Percentiles rank a stretch among this genome's conserved stretches.
phyloP scores from a whole-genome alignment of 1,140 invertebrate species.

The Heliothis subflexa region DNA sequence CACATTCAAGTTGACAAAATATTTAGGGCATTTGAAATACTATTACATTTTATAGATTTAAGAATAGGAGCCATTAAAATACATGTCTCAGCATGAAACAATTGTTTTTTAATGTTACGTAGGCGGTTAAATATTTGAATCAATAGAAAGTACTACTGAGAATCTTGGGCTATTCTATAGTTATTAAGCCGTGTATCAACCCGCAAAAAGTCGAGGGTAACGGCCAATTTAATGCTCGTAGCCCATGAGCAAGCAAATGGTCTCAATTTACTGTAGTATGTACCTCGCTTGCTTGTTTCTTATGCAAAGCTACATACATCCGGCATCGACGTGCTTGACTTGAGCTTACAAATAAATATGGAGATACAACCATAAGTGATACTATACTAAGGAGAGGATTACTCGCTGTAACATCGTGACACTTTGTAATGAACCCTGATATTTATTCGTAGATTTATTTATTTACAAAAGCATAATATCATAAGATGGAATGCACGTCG shows the following conservation, averaged over 20 bases:
- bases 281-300: not conserved
- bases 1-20: slow-evolving; percentile 6
- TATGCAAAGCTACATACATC: slow-evolving; percentile 39
- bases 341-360: slow-evolving; percentile 29
- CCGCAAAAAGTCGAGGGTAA: slow-evolving; percentile 7
- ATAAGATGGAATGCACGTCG: slow-evolving; percentile 75
- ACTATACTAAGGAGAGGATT: slow-evolving; percentile 43
- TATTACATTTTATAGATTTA: not conserved
- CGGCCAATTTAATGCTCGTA: slow-evolving; percentile 36
- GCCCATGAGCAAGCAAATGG: slow-evolving; percentile 34
- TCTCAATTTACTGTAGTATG: slow-evolving; percentile 25
- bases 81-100: too few relatives aligned
- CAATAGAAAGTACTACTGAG: too few relatives aligned
- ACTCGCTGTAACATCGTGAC: slow-evolving; percentile 47
- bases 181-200: slow-evolving; percentile 8
- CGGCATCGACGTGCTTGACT: slow-evolving; percentile 23
- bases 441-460: slow-evolving; percentile 70
- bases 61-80: not conserved
- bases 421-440: slow-evolving; percentile 63
- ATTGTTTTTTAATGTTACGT: too few relatives aligned
- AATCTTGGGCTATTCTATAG: not conserved
- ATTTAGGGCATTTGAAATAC: slow-evolving; percentile 10
- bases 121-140: too few relatives aligned
- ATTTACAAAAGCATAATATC: slow-evolving; percentile 61
- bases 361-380: slow-evolving; percentile 10